These are phyloP conservation scores for Mirza zaza DNA, from an alignment of 2,113 vertebrate species.

Conservation along the genomic window DNA sequence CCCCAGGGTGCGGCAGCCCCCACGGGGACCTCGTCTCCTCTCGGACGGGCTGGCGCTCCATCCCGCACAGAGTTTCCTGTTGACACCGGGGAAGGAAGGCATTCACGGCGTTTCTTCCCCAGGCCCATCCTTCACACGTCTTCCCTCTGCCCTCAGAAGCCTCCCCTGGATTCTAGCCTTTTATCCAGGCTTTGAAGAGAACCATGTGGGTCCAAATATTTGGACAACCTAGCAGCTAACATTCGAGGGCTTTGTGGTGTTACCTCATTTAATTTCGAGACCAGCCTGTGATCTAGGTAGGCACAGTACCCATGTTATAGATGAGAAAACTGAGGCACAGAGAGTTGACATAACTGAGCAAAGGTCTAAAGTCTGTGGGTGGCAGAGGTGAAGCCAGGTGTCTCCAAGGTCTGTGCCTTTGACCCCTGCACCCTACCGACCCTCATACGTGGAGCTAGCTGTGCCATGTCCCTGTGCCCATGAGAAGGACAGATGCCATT, in stretches of 20 bases:
- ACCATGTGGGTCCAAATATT: background rate
- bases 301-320: background rate
- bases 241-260: accelerated
- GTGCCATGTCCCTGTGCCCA: accelerated
- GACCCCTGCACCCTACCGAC: background rate
- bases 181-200: background rate
- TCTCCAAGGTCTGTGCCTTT: background rate
- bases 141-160: background rate
- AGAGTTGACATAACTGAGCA: background rate
- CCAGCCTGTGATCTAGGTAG: background rate
- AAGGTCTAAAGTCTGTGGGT: background rate
- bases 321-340: background rate
- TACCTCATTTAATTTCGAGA: background rate
- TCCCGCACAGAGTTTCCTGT: background rate
- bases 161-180: background rate
- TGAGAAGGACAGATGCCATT: background rate
- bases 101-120: background rate
- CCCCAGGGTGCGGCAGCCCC: background rate
- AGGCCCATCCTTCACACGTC: background rate
- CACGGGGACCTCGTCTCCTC: no score
- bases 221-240: background rate
- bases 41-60: background rate
- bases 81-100: background rate
- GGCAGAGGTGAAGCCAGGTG: background rate
- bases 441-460: no score